Percentiles rank a stretch among this genome's conserved stretches.
These are phyloP conservation scores for Corvus cornix DNA, from an alignment of 2,113 vertebrate species.

Conservation along the genomic window DNA sequence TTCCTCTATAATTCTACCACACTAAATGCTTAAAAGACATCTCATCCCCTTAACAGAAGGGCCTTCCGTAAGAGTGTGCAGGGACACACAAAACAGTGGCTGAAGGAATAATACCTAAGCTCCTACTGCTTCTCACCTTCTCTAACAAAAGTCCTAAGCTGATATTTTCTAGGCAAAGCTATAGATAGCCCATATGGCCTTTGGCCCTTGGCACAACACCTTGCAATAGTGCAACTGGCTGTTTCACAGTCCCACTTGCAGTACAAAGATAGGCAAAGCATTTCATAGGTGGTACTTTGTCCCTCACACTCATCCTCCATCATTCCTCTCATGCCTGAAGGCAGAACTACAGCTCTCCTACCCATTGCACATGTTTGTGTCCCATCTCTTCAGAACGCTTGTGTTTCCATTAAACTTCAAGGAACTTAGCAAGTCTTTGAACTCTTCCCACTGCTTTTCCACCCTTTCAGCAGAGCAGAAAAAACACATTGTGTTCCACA, in stretches of 20 bases:
- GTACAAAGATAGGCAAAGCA: neutral
- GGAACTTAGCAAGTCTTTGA: neutral
- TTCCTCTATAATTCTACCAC: neutral
- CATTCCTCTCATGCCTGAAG: neutral
- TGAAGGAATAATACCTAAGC: neutral
- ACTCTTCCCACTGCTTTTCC: neutral
- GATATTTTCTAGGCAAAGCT: neutral
- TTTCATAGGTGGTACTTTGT: neutral
- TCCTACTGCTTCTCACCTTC: neutral
- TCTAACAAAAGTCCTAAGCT: neutral
- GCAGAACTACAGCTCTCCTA: neutral
- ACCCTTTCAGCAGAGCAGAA: neutral
- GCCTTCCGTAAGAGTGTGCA: neutral
- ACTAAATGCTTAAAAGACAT: neutral
- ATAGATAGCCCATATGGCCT: rapidly evolving
- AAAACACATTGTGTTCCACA: neutral
- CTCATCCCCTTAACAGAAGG: neutral
- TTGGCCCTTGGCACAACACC: neutral
- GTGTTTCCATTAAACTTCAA: neutral
- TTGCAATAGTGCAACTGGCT: neutral
- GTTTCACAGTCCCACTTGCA: neutral
- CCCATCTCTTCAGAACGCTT: neutral
- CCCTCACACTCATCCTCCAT: neutral
- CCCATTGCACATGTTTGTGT: neutral
- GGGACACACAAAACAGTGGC: too few species aligned